Evolutionary conservation across 2,113 vertebrate species (phyloP).

Genomic region (Actenoides hombroni): DNA sequence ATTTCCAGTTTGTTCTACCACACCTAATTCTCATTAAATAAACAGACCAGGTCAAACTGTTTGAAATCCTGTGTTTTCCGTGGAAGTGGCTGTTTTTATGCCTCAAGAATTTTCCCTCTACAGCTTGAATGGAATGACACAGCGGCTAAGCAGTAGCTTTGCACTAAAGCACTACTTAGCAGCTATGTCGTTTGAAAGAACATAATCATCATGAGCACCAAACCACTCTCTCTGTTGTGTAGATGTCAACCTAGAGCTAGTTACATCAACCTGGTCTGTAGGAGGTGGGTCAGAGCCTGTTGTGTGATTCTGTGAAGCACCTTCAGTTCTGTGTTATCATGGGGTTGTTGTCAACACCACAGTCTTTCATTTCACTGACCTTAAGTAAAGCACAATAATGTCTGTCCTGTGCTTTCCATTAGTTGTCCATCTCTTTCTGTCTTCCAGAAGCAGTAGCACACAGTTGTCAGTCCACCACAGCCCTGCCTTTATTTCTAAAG

Average conservation of each 20-base stretch:
- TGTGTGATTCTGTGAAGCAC: not conserved
- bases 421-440: not conserved
- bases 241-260: not conserved
- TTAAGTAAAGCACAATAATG: not conserved
- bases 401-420: not conserved
- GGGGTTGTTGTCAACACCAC: not conserved
- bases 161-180: not conserved
- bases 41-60: not conserved
- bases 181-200: not conserved
- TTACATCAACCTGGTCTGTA: not conserved
- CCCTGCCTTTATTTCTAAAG: conserved; percentile 6
- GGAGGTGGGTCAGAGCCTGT: not conserved
- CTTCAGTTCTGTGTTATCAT: not conserved
- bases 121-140: not conserved
- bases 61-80: not conserved
- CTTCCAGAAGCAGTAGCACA: not conserved
- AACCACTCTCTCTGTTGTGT: not conserved
- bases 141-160: not conserved
- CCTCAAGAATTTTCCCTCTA: not conserved
- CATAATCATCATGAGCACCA: not conserved
- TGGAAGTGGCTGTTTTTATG: not conserved
- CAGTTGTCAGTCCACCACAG: not conserved
- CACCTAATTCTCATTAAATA: not conserved
- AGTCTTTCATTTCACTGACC: not conserved
- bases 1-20: not conserved